Evolutionary conservation across 92 coral and sea anemone species (phyloP).

Genomic region (Palythoa grandiflora): DNA sequence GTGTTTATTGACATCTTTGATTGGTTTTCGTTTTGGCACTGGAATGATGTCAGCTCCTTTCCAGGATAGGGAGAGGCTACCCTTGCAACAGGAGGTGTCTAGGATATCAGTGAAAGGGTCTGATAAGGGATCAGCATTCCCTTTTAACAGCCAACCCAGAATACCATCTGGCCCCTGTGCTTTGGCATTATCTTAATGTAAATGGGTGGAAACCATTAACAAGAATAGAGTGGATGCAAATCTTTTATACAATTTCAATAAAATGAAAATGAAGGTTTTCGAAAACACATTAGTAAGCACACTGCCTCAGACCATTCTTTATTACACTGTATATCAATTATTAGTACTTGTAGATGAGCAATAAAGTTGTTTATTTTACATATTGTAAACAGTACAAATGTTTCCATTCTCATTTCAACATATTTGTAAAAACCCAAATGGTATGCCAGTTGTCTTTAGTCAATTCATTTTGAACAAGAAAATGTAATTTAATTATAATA

Average conservation of each 20-base stretch:
- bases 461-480: not conserved
- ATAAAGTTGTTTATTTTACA: not conserved
- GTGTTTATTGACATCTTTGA: no score
- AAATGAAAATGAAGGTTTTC: no score
- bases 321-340: no score
- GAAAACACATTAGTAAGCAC: no score
- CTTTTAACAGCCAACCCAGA: slow-evolving; percentile 15
- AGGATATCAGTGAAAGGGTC: slow-evolving; percentile 45
- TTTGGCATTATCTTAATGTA: slow-evolving; percentile 9
- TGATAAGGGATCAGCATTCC: slow-evolving; percentile 43
- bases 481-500: not conserved
- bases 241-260: no score
- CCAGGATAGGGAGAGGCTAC: slow-evolving; percentile 34
- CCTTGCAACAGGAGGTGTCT: slow-evolving; percentile 40
- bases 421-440: not conserved
- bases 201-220: no score
- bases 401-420: not conserved
- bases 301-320: no score
- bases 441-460: not conserved
- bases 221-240: no score
- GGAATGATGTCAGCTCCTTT: slow-evolving; percentile 13
- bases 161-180: slow-evolving; percentile 66
- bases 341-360: not conserved
- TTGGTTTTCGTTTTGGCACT: not conserved
- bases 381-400: not conserved